These are phyloP conservation scores for Drepana falcataria DNA, from an alignment of 2,888 invertebrate genomes.

Conservation along the genomic window DNA sequence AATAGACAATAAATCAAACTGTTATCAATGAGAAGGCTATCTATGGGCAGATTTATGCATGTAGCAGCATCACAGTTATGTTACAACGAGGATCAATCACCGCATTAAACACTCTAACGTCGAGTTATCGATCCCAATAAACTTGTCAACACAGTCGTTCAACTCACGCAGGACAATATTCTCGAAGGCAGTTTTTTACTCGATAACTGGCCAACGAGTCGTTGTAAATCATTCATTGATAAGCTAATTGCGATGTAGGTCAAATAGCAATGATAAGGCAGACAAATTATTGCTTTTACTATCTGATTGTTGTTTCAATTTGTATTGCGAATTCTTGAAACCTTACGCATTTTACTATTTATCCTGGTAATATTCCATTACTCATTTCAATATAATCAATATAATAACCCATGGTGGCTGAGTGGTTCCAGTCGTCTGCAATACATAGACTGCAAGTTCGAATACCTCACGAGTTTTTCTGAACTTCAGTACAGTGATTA, in stretches of 20 bases:
- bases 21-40: neutral
- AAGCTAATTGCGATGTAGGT: constrained; percentile 6
- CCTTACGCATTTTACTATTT: too few species aligned
- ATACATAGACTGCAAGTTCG: too few species aligned
- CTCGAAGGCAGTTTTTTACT: constrained; percentile 4
- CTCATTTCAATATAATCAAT: too few species aligned
- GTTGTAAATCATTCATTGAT: constrained; percentile 3
- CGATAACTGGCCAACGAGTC: constrained; percentile 1
- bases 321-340: neutral
- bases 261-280: constrained; percentile 2
- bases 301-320: neutral
- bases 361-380: too few species aligned
- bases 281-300: neutral
- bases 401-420: too few species aligned
- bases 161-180: constrained; percentile 3
- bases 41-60: neutral
- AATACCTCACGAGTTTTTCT: too few species aligned
- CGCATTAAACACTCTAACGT: constrained; percentile 1
- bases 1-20: neutral
- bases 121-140: constrained; percentile 1
- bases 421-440: too few species aligned
- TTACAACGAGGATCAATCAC: neutral
- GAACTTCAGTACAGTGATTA: too few species aligned
- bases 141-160: constrained; percentile 6
- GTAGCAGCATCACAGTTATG: neutral